phyloP scores from a whole-genome alignment of 1,140 invertebrate species.

The Maniola jurtina region DNA sequence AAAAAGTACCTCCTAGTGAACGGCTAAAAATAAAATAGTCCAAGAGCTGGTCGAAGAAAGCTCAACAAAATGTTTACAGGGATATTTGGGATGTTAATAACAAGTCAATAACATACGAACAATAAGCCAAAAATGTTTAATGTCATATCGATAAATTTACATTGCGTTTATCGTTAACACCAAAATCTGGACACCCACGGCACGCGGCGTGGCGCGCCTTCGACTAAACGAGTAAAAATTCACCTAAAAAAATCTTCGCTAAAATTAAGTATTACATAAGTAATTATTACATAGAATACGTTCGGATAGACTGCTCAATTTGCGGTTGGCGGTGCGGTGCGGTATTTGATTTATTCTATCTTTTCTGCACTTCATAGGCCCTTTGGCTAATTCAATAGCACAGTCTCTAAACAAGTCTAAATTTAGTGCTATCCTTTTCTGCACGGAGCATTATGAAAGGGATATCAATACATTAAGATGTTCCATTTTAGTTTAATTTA shows the following conservation, averaged over 20 bases:
- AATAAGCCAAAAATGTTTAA: conserved; percentile 79
- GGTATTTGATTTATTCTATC: conserved; percentile 3
- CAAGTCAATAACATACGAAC: conserved; percentile 72
- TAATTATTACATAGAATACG: conserved; percentile 36
- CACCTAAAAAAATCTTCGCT: conserved; percentile 72
- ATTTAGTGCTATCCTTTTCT: too few relatives aligned
- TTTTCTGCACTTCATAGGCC: neutral
- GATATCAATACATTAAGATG: too few relatives aligned
- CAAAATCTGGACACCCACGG: conserved; percentile 68
- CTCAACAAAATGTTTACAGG: too few relatives aligned
- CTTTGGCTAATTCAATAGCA: too few relatives aligned
- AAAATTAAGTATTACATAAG: conserved; percentile 65
- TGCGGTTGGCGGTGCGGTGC: conserved; percentile 23
- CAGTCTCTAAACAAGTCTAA: too few relatives aligned
- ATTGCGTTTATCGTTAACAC: conserved; percentile 70
- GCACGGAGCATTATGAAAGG: too few relatives aligned
- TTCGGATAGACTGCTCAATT: conserved; percentile 56
- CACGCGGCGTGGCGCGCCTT: conserved; percentile 48
- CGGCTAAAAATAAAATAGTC: too few relatives aligned
- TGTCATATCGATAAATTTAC: conserved; percentile 77
- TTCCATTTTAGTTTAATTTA: too few relatives aligned
- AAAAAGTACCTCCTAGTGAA: too few relatives aligned
- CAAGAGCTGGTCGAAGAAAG: too few relatives aligned
- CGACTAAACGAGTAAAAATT: conserved; percentile 73
- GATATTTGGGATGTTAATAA: conserved; percentile 31